Evolutionary conservation across 92 coral and sea anemone species (phyloP), one percentile per base, ranked within the genome.

Genomic region (Palythoa heliodiscus): DNA sequence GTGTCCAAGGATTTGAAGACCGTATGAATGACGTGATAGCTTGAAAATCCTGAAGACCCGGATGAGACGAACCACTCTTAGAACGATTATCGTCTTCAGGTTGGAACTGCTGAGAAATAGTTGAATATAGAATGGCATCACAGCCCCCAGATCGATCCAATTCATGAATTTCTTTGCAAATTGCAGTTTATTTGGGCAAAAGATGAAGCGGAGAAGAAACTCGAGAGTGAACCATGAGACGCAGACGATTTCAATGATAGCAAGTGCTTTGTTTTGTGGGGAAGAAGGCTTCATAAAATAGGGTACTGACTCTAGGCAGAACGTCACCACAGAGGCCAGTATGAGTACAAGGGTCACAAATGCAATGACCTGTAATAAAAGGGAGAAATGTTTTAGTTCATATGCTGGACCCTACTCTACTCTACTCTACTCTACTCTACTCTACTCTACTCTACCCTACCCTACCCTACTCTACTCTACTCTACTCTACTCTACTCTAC

Each of bases 101-200:
- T 97, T 91, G n/a, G 99, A 91, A 12, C 86, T 83, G 54, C 86
- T 84, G 22, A 97, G 90, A 78, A 87, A 88, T 14, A 95, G 79
- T 23, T 91, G 88, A 19, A 97, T 72, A 29, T 95, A 97, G 79
- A 97, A 97, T 5, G 99, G 99, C 10, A 93, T 43, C 72, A 97
- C 95, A 64, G 99, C 99, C n/a, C 95, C 95, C 5, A 97, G 83
- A 68, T 97, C 99, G 57, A 97, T 90, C 99, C 99, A 97, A 93
- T 97, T 97, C 99, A 95, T 97, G 19, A 96, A 95, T 70, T 91
- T 89, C 86, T 95, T 95, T 24, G 89, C 73, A 63, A 97, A 97
- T 57, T 86, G 88, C 50, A 92, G 89, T 86, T 97, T 97, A 52
- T 87, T 91, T 17, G 99, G 99, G 37, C 97, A 94, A 87, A 91